These are phyloP conservation scores for Xiphias gladius DNA, from an alignment of 2,113 vertebrate genomes.

Conservation along the genomic window DNA sequence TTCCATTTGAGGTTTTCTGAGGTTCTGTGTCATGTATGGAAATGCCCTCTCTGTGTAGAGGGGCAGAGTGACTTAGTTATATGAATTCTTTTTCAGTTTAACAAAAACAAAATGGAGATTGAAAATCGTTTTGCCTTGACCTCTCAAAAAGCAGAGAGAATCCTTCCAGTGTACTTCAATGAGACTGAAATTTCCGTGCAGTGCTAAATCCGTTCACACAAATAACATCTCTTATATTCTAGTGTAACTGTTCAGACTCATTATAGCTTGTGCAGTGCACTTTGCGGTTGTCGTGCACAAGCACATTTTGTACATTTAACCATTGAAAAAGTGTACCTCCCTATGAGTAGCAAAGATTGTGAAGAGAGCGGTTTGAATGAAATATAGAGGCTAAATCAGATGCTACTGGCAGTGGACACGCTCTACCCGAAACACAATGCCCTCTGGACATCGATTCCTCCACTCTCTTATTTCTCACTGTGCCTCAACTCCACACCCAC, in stretches of 20 bases:
- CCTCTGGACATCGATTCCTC: slow-evolving; percentile 50
- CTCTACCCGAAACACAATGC: slow-evolving; percentile 35
- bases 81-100: slow-evolving; percentile 52
- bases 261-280: slow-evolving; percentile 52
- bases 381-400: slow-evolving; percentile 52
- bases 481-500: slow-evolving; percentile 62
- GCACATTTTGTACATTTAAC: slow-evolving; percentile 53
- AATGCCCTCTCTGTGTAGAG: slow-evolving; percentile 46
- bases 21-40: slow-evolving; percentile 59
- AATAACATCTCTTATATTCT: slow-evolving; percentile 48
- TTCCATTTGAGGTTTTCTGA: slow-evolving; percentile 67
- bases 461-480: slow-evolving; percentile 52
- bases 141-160: slow-evolving; percentile 48
- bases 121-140: slow-evolving; percentile 66
- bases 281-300: slow-evolving; percentile 48
- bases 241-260: slow-evolving; percentile 34
- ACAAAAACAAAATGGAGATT: slow-evolving; percentile 46
- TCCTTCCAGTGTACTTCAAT: slow-evolving; percentile 39
- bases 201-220: slow-evolving; percentile 39
- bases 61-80: slow-evolving; percentile 36
- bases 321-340: slow-evolving; percentile 29
- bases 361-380: slow-evolving; percentile 63
- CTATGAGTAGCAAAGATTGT: slow-evolving; percentile 54
- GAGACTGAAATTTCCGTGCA: slow-evolving; percentile 41
- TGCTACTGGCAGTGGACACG: slow-evolving; percentile 57